Base-by-base conservation (phyloP, 2,888 invertebrate species). In the Agonopterix subpropinquella region DNA sequence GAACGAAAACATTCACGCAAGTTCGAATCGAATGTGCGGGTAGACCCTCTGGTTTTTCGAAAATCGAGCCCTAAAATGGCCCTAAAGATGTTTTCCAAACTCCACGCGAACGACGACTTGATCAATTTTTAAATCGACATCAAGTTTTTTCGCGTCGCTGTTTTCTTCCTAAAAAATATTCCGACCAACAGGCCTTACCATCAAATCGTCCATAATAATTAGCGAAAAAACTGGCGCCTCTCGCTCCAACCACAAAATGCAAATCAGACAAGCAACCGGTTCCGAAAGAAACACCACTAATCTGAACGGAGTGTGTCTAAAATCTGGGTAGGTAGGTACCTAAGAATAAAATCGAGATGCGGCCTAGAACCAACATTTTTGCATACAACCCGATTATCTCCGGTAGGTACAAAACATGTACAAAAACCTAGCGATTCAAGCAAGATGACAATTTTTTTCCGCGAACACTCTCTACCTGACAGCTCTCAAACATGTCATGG, bases 381-480 rank as follows among this genome's bases (percentile, higher is more conserved):
- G 9, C 39, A 39, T 10, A 39, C 9, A 39, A 39, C 39, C 9
- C 39, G 9, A 37, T 9, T 37, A n/a, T 9, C n/a, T 9, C 2
- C 37, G n/a, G 10, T 39, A 39, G 10, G 4, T 9, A 39, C 39
- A 39, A 39, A 39, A 28, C 39, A 8, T 36, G 10, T 1, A 36
- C 8, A 36, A 36, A 10, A 9, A 36, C 36, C 36, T 36, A 36
- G 8, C 10, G 9, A n/a, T 39, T 9, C 39, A 9, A 39, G n/a
- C n/a, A n/a, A n/a, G 39, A n/a, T 39, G 39, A 39, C 39, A 1
- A 39, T 9, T 39, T 73, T 77, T 81, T 80, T 79, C 77, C 75
- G 83, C 80, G 73, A 83, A 80, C 64, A 58, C 56, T 61, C 59
- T 65, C 63, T 46, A 66, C 67, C 70, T 68, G 59, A 63, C 70